Evolutionary conservation across 2,888 invertebrate genomes (phyloP).

Genomic region (Ernsta delagoae): DNA sequence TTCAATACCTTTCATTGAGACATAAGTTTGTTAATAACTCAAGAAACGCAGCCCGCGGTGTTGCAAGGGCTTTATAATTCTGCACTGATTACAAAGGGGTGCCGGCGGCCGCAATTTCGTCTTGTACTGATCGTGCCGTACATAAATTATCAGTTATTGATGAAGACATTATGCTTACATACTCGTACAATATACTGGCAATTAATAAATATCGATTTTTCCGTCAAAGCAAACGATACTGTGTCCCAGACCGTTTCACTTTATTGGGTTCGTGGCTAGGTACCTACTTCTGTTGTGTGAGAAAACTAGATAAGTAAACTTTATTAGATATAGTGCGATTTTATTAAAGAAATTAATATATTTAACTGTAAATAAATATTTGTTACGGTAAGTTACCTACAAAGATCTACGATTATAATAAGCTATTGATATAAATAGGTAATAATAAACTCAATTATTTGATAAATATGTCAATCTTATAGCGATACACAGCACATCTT

Average conservation of each 20-base stretch:
- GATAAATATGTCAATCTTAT: too few relatives aligned
- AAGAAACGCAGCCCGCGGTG: slow-evolving; percentile 71
- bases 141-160: slow-evolving; percentile 85
- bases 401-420: too few relatives aligned
- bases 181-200: slow-evolving; percentile 62
- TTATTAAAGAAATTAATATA: too few relatives aligned
- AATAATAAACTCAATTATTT: too few relatives aligned
- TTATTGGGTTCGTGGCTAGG: too few relatives aligned
- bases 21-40: slow-evolving; percentile 67
- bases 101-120: slow-evolving; percentile 87
- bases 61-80: slow-evolving; percentile 81
- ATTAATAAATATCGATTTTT: slow-evolving; percentile 57
- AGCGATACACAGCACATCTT: too few relatives aligned
- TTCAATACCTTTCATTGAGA: slow-evolving; percentile 60
- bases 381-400: too few relatives aligned
- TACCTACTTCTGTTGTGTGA: too few relatives aligned
- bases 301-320: too few relatives aligned
- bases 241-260: neutral
- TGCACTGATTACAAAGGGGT: slow-evolving; percentile 84
- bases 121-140: slow-evolving; percentile 82
- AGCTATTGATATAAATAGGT: too few relatives aligned
- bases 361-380: too few relatives aligned
- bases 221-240: slow-evolving; percentile 32
- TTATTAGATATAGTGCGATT: too few relatives aligned
- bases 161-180: slow-evolving; percentile 84